Evolutionary conservation across 2,113 vertebrate species (phyloP).

Genomic region (Eidolon helvum): DNA sequence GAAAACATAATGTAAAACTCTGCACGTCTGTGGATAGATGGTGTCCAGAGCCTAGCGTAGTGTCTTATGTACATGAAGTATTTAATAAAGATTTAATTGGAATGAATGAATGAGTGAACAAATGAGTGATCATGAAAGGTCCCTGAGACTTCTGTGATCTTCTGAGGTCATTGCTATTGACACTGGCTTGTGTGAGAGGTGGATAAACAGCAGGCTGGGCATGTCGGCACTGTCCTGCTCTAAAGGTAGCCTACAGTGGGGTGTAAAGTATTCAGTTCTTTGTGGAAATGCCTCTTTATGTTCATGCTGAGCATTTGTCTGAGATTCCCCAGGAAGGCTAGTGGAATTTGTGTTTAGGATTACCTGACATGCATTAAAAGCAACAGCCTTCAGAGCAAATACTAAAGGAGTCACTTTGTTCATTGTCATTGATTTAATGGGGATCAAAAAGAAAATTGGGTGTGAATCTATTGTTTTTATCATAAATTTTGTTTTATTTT

Average conservation of each 20-base stretch:
- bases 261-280: not conserved
- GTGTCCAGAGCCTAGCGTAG: not conserved
- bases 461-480: slow-evolving; percentile 53
- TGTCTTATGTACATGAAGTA: not conserved
- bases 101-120: slow-evolving; percentile 28
- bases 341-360: slow-evolving; percentile 73
- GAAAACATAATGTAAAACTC: slow-evolving; percentile 38
- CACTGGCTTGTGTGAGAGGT: not conserved
- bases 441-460: slow-evolving; percentile 62
- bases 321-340: slow-evolving; percentile 18
- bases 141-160: not conserved
- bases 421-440: slow-evolving; percentile 52
- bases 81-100: not conserved
- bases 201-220: not conserved
- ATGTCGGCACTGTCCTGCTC: not conserved
- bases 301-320: not conserved
- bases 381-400: slow-evolving; percentile 52
- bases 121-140: not conserved
- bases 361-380: slow-evolving; percentile 65
- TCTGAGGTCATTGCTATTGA: not conserved
- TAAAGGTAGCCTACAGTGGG: not conserved
- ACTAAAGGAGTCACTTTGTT: slow-evolving; percentile 44
- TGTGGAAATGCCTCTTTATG: slow-evolving; percentile 25
- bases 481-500: slow-evolving; percentile 61
- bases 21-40: not conserved